Conservation (phyloP, 2,113 vertebrate genomes). For the Rhipidura dahli region DNA sequence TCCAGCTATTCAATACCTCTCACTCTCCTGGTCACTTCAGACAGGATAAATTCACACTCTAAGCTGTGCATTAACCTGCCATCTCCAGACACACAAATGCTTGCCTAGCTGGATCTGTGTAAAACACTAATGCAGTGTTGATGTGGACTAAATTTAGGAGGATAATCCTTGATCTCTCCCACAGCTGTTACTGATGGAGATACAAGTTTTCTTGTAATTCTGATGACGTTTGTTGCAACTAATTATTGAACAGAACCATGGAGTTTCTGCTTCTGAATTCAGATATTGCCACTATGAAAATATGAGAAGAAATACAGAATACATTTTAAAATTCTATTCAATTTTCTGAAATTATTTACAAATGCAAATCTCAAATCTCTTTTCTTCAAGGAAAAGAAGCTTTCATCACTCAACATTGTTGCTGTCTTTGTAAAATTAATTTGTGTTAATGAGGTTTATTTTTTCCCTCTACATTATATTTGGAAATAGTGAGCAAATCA, state of each 20-base stretch:
- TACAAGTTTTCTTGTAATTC: neutral
- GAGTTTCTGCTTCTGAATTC: neutral
- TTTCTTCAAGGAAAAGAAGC: neutral
- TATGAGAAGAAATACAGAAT: neutral
- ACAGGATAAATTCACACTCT: neutral
- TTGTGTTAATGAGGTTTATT: neutral
- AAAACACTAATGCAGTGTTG: neutral
- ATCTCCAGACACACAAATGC: neutral
- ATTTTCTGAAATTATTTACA: neutral
- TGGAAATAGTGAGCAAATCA: neutral
- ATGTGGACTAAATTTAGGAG: neutral
- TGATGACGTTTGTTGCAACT: neutral
- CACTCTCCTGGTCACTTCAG: neutral
- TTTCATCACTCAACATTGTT: neutral
- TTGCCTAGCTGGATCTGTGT: neutral
- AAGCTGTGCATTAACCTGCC: neutral
- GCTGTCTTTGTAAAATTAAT: neutral
- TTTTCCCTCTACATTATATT: rapidly evolving
- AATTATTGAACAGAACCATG: neutral
- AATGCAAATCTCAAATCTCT: neutral
- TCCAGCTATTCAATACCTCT: neutral
- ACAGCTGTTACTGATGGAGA: neutral
- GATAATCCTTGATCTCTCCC: neutral
- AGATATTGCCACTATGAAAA: neutral
- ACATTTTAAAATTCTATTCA: neutral